phyloP scores from a whole-genome alignment of 2,888 invertebrate genomes.

The Tipula vernalis region DNA sequence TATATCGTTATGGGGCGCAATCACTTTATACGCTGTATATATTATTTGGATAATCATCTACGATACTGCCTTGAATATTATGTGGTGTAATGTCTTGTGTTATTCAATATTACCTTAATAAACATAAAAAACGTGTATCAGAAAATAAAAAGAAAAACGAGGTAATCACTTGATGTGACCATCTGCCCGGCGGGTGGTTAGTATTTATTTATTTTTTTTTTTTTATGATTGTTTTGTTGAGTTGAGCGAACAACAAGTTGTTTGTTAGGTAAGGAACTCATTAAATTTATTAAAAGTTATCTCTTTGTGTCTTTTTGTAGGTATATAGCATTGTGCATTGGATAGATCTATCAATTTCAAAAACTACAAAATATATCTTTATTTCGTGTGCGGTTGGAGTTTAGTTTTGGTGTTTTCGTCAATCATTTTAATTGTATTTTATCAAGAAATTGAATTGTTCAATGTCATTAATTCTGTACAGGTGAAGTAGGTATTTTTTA shows the following conservation, averaged over 20 bases:
- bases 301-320: background rate
- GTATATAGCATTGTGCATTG: background rate
- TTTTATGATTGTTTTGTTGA: background rate
- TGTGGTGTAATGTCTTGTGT: background rate
- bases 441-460: background rate
- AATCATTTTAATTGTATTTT: background rate
- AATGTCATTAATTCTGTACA: background rate
- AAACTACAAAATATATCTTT: background rate
- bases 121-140: background rate
- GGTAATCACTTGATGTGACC: constrained; percentile 9
- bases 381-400: background rate
- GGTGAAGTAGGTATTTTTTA: background rate
- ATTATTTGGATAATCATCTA: background rate
- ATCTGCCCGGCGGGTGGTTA: constrained; percentile 9
- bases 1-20: background rate
- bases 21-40: background rate
- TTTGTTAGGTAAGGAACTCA: background rate
- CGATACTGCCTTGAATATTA: background rate
- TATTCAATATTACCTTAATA: background rate
- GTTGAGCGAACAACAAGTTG: constrained; percentile 5
- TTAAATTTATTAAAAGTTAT: background rate
- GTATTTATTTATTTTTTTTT: background rate
- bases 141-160: background rate
- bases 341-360: background rate
- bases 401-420: background rate